These are phyloP conservation scores for Sebastes steindachneri DNA, from an alignment of 2,797 vertebrate species.

Conservation along the genomic window DNA sequence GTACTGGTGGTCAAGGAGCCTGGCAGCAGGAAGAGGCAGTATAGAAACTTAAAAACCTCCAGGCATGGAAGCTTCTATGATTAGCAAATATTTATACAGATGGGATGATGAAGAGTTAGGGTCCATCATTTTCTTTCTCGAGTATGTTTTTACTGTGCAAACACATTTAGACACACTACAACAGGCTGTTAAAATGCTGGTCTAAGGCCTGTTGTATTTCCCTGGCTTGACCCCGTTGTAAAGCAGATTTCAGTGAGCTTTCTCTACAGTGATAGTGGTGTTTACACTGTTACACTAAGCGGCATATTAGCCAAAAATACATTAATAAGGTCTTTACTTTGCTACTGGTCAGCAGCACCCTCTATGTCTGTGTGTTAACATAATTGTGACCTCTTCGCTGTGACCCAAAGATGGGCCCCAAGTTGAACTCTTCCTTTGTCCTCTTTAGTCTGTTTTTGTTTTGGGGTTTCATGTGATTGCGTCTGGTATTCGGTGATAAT, in stretches of 20 bases:
- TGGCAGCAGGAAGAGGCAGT: neutral
- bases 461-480: neutral
- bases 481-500: neutral
- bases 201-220: neutral
- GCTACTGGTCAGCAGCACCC: neutral
- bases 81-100: neutral
- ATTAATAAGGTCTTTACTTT: neutral
- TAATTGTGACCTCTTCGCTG: neutral
- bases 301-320: neutral
- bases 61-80: neutral
- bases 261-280: neutral
- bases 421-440: neutral
- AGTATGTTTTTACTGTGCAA: neutral
- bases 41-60: neutral
- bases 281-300: neutral
- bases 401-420: neutral
- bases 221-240: neutral
- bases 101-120: neutral
- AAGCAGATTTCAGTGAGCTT: neutral
- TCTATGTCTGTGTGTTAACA: neutral
- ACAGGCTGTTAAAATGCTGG: neutral
- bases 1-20: slow-evolving; percentile 12
- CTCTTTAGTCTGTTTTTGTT: neutral
- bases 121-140: neutral
- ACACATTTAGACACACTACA: neutral